Evolutionary conservation across 2,888 invertebrate species (phyloP), one percentile per base, ranked within the genome.

Genomic region (Standfussiana lucernea): DNA sequence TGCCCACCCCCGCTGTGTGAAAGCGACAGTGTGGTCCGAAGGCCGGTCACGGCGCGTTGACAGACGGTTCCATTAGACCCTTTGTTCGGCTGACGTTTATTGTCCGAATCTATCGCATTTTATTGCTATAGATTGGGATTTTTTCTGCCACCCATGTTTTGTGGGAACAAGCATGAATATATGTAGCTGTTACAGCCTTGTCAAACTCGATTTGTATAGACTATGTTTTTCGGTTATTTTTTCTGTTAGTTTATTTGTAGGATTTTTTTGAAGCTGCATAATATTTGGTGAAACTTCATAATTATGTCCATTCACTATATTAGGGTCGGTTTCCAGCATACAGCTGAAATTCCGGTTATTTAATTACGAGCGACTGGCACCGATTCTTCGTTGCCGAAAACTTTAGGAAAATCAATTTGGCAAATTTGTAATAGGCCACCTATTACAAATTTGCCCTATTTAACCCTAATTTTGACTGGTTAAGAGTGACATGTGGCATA

Each of bases 31-130:
- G 80, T 56, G 69, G 70, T 73, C 72, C 53, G 71, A 80, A 74
- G 84, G 77, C 79, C 67, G 61, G 83, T 61, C 83, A 66, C 86
- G 84, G 21, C 73, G 45, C 74, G 79, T 72, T 89, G 89, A 88
- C 85, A 79, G 89, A 89, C 90, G 80, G 82, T 85, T 89, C 90
- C 89, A 90, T 90, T 90, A 90, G 82, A 84, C 81, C 89, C 84
- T 89, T 88, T 90, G 90, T 89, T 83, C 81, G 61, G 74, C 66
- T 86, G 82, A 84, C 88, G 85, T 87, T 88, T 86, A 89, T 89
- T 89, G 85, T 85, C 77, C 85, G 66, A 78, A 82, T 77, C 82
- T 80, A 79, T 79, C 79, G 77, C 71, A 72, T 87, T 83, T 83
- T 84, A 89, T 88, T 82, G 75, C 80, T 56, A 84, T 88, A 78